Percentiles rank a stretch among this genome's conserved stretches.
Conservation (phyloP, 2,797 vertebrate species). For the Arvicola amphibius region DNA sequence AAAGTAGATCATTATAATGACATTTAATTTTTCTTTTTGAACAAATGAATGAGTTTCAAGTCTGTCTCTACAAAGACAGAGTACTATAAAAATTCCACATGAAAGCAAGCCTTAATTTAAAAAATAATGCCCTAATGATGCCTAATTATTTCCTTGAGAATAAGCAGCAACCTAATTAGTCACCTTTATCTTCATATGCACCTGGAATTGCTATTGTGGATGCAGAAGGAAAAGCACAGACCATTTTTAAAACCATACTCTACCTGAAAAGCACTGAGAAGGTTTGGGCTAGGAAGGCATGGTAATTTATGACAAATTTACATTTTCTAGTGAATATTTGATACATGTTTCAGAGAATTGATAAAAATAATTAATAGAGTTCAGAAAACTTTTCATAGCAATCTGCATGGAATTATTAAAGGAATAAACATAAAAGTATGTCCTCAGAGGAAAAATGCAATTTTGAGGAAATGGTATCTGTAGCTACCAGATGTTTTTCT, state of each 20-base stretch:
- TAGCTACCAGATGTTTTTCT: slow-evolving; percentile 1
- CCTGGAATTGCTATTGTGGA: slow-evolving; percentile 78
- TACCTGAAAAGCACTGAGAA: slow-evolving; percentile 34
- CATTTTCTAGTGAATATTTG: slow-evolving; percentile 59
- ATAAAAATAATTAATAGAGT: slow-evolving; percentile 78
- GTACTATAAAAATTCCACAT: slow-evolving; percentile 73
- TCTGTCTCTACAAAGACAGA: slow-evolving; percentile 77
- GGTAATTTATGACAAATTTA: slow-evolving; percentile 73
- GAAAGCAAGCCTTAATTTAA: slow-evolving; percentile 81
- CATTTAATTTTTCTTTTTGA: slow-evolving; percentile 76
- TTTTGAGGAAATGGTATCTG: not conserved
- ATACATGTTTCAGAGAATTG: slow-evolving; percentile 57
- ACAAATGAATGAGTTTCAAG: slow-evolving; percentile 73
- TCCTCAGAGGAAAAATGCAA: not conserved
- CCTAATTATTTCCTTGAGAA: slow-evolving; percentile 83
- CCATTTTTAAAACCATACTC: slow-evolving; percentile 63
- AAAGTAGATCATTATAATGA: slow-evolving; percentile 72
- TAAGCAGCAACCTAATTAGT: slow-evolving; percentile 78
- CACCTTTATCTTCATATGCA: slow-evolving; percentile 81
- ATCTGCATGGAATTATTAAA: slow-evolving; percentile 60
- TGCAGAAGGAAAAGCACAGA: slow-evolving; percentile 63
- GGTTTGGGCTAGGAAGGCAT: slow-evolving; percentile 10
- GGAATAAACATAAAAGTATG: slow-evolving; percentile 59
- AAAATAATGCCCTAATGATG: slow-evolving; percentile 78
- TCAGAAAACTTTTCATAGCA: slow-evolving; percentile 58